Evolutionary conservation across 2,113 vertebrate genomes (phyloP).

Genomic region (Thinocorus orbignyianus): DNA sequence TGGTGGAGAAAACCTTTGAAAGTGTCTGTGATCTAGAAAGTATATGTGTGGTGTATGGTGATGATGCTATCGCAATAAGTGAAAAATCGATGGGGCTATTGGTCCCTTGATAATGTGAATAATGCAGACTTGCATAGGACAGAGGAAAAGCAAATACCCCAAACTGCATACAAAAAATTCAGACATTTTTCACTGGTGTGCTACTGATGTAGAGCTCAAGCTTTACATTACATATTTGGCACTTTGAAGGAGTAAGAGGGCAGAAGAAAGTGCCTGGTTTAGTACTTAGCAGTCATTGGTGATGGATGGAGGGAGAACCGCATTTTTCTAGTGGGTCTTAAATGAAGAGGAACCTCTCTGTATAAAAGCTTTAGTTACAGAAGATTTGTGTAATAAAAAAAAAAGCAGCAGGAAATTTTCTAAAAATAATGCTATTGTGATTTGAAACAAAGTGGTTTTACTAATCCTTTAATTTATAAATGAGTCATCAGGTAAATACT

Average conservation of each 20-base stretch:
- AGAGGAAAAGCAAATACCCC: not conserved
- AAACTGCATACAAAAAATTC: not conserved
- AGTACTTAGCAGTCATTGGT: not conserved
- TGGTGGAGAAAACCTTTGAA: slow-evolving; percentile 55
- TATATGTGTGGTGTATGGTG: not conserved
- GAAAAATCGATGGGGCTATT: slow-evolving; percentile 27
- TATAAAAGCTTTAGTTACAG: not conserved
- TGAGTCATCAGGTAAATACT: not conserved
- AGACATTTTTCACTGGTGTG: not conserved
- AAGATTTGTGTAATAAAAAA: not conserved
- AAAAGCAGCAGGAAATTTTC: not conserved
- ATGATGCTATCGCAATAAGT: not conserved
- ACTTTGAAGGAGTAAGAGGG: not conserved
- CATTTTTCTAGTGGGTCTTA: not conserved
- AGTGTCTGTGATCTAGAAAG: slow-evolving; percentile 51
- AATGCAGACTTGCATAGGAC: not conserved
- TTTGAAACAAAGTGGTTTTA: not conserved
- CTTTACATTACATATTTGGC: not conserved
- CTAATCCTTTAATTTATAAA: not conserved
- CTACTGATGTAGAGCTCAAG: not conserved
- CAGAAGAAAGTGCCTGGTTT: slow-evolving; percentile 12
- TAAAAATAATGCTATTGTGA: not conserved
- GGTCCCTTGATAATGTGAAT: not conserved
- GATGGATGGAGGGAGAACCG: not conserved
- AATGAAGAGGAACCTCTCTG: not conserved